A percentile compares a stretch with the other conserved stretches of the same genome.
Conservation (phyloP, 2,888 invertebrate species). For the Pammene fasciana region DNA sequence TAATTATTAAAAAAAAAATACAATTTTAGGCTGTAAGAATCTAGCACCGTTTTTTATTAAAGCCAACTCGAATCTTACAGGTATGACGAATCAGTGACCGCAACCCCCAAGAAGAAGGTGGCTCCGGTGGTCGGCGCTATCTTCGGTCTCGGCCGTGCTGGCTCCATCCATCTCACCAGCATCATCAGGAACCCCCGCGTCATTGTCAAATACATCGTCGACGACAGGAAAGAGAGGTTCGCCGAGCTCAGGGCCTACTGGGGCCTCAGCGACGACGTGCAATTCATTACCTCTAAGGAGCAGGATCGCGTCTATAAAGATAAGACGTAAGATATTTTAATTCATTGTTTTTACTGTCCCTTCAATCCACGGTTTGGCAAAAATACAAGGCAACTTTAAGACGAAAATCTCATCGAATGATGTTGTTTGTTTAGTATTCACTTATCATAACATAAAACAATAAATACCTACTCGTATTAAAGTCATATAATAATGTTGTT, state of each 20-base stretch:
- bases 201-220: constrained; percentile 82
- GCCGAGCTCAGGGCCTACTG: constrained; percentile 75
- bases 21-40: too few species aligned
- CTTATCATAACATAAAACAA: too few species aligned
- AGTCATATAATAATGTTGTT: too few species aligned
- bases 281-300: constrained; percentile 76
- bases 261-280: constrained; percentile 72
- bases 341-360: too few species aligned
- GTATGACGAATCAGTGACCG: constrained; percentile 66
- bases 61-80: constrained; percentile 51
- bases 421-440: too few species aligned
- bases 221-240: constrained; percentile 76
- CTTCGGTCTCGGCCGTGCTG: constrained; percentile 85
- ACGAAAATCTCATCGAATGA: too few species aligned
- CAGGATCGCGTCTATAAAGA: constrained; percentile 79
- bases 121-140: constrained; percentile 75
- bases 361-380: too few species aligned
- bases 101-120: constrained; percentile 49
- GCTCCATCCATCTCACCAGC: constrained; percentile 83
- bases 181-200: constrained; percentile 75
- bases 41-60: too few species aligned
- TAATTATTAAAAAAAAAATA: too few species aligned
- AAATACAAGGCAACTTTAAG: too few species aligned
- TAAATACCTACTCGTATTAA: too few species aligned
- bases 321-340: constrained; percentile 68